A percentile compares a stretch with the other conserved stretches of the same genome.
Conservation (phyloP, 2,888 invertebrate genomes). For the Andrena hattorfiana region DNA sequence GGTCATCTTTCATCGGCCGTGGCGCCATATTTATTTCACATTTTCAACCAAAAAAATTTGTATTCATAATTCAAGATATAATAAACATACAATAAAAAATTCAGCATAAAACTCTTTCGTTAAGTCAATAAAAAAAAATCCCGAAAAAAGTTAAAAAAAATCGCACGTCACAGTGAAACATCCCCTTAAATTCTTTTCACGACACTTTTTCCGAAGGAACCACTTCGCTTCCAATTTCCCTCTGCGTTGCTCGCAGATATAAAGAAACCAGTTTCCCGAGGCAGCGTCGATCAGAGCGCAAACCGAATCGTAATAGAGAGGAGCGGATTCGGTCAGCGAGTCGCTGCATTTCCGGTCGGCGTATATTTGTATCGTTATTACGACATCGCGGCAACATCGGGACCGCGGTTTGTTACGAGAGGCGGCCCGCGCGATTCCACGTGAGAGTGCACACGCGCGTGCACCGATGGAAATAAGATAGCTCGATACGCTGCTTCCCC, state of each 20-base stretch:
- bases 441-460: slow-evolving; percentile 23
- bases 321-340: slow-evolving; percentile 48
- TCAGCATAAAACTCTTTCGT: no score
- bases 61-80: no score
- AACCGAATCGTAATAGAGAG: slow-evolving; percentile 5
- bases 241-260: not conserved
- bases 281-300: slow-evolving; percentile 9
- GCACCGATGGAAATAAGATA: slow-evolving; percentile 45
- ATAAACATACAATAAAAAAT: no score
- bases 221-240: not conserved
- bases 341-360: slow-evolving; percentile 55
- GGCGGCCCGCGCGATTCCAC: slow-evolving; percentile 40
- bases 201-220: no score
- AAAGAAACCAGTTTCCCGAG: not conserved
- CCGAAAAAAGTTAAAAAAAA: no score
- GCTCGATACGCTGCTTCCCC: slow-evolving; percentile 31
- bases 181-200: no score
- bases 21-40: no score
- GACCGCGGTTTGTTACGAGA: slow-evolving; percentile 50
- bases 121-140: no score
- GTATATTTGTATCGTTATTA: slow-evolving; percentile 63
- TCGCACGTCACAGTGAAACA: no score
- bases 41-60: no score
- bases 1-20: no score
- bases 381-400: slow-evolving; percentile 60